Evolutionary conservation across 1,140 invertebrate genomes (phyloP).

Genomic region (Heliconius nattereri): DNA sequence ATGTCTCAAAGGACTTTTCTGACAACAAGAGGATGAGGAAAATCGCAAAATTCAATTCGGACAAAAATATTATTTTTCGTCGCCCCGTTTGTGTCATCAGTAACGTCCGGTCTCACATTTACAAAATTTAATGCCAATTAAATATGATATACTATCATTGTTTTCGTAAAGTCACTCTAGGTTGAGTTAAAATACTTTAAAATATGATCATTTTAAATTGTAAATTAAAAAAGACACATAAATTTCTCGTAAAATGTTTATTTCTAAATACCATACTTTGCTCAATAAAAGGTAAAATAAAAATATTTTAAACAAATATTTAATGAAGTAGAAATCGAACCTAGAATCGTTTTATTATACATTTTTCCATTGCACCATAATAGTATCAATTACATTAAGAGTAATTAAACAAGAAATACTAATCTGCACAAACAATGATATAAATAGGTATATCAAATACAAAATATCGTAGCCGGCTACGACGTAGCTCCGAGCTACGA

Average conservation of each 20-base stretch:
- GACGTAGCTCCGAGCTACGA: neutral
- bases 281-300: too few relatives aligned
- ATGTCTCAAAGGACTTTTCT: neutral
- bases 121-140: conserved; percentile 1
- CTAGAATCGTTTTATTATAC: neutral
- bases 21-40: neutral
- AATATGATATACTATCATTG: neutral
- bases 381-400: neutral
- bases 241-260: too few relatives aligned
- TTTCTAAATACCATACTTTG: too few relatives aligned
- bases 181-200: too few relatives aligned
- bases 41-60: neutral
- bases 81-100: neutral
- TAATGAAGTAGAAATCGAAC: neutral
- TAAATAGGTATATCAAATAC: neutral
- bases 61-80: neutral
- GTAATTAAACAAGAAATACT: neutral
- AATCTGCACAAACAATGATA: neutral
- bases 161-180: neutral
- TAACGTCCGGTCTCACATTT: neutral
- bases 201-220: too few relatives aligned
- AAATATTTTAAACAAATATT: too few relatives aligned
- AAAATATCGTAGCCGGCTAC: neutral
- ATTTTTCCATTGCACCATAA: neutral
- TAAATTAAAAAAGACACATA: too few relatives aligned